Evolutionary conservation across 2,113 vertebrate genomes (phyloP).

Genomic region (Anolis sagrei): DNA sequence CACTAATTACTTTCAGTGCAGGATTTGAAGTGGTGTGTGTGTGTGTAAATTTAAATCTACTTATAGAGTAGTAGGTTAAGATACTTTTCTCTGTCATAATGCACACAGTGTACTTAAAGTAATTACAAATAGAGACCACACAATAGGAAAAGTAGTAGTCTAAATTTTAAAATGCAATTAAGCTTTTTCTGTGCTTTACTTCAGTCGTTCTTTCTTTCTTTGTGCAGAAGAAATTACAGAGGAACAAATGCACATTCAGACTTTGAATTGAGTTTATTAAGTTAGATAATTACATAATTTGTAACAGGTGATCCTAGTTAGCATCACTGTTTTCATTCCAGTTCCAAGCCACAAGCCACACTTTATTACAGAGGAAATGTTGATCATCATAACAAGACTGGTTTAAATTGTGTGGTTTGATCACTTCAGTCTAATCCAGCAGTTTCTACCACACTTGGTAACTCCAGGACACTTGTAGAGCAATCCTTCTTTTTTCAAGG

Average conservation of each 20-base stretch:
- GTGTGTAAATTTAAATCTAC: background rate
- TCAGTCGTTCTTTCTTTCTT: background rate
- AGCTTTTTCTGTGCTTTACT: background rate
- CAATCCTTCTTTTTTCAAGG: background rate
- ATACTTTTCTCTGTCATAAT: background rate
- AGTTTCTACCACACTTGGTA: background rate
- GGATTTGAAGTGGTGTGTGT: background rate
- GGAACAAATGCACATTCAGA: background rate
- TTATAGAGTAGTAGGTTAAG: background rate
- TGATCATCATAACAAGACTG: background rate
- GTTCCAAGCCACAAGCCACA: background rate
- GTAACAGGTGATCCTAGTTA: slow-evolving; percentile 13
- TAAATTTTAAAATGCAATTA: background rate
- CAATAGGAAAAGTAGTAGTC: background rate
- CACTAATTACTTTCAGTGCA: too few species aligned
- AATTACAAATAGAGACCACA: background rate
- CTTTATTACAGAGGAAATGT: background rate
- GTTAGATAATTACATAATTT: slow-evolving; percentile 21
- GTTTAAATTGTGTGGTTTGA: slow-evolving; percentile 8
- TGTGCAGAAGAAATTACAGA: background rate
- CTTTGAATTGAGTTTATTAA: background rate
- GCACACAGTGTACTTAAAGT: background rate
- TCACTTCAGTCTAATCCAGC: background rate
- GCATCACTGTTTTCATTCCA: background rate
- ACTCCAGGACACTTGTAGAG: too few species aligned